phyloP scores from a whole-genome alignment of 37 sponge, comb jelly and placozoan species.

The Ephydatia muelleri region DNA sequence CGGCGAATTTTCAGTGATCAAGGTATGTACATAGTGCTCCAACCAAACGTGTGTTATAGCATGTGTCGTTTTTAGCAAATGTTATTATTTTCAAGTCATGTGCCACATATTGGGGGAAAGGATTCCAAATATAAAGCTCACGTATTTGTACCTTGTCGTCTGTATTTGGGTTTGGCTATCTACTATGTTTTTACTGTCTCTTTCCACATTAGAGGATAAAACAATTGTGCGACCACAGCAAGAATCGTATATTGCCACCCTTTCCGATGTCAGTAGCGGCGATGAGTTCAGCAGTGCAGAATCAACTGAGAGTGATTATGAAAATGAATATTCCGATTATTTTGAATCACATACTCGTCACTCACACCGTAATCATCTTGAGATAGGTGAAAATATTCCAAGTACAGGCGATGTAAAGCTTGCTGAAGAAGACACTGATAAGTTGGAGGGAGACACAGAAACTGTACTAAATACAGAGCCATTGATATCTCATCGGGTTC shows the following conservation, averaged over 20 bases:
- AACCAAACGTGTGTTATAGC: too few relatives aligned
- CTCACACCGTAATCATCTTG: background rate
- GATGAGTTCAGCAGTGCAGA: slow-evolving; percentile 19
- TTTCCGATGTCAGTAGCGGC: slow-evolving; percentile 21
- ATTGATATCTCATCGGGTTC: too few relatives aligned
- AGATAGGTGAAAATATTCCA: background rate
- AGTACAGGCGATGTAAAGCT: background rate
- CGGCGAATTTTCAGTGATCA: slow-evolving; percentile 48
- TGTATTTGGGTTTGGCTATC: background rate
- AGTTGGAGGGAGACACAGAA: background rate
- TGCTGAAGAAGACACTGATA: background rate
- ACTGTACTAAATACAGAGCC: background rate
- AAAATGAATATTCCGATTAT: slow-evolving; percentile 12
- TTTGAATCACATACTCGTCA: background rate
- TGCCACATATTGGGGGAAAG: too few relatives aligned
- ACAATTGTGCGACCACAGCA: background rate
- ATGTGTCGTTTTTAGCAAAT: background rate
- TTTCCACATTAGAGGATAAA: background rate
- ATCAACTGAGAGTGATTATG: background rate
- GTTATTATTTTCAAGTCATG: too few relatives aligned
- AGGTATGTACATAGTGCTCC: slow-evolving; percentile 7
- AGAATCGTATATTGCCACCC: background rate
- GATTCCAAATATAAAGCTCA: too few relatives aligned
- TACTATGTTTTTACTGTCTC: background rate
- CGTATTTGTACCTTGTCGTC: too few relatives aligned